phyloP scores from a whole-genome alignment of 2,888 invertebrate genomes.

The Diplazon laetatorius region DNA sequence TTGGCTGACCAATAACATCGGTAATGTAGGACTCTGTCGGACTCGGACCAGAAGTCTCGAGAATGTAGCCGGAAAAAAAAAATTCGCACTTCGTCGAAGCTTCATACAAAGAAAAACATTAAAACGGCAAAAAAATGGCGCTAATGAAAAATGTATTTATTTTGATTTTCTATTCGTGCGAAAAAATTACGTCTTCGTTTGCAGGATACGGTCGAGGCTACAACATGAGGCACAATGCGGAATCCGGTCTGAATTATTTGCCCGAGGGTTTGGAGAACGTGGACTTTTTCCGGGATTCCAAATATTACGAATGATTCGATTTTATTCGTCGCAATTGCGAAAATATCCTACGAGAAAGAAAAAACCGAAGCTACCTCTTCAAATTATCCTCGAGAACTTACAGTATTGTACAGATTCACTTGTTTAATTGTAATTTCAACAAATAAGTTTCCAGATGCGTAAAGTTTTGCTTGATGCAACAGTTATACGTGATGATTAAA shows the following conservation, averaged over 20 bases:
- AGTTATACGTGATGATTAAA: background rate
- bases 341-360: slow-evolving; percentile 32
- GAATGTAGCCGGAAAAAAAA: too few relatives aligned
- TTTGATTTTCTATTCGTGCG: background rate
- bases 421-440: slow-evolving; percentile 1
- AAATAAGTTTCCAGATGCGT: background rate
- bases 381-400: background rate
- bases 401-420: background rate
- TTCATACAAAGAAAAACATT: too few relatives aligned
- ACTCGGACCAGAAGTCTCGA: too few relatives aligned
- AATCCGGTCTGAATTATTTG: slow-evolving; percentile 86
- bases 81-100: too few relatives aligned
- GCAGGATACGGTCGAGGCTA: slow-evolving; percentile 87
- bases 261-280: slow-evolving; percentile 87
- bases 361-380: slow-evolving; percentile 40
- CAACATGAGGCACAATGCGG: slow-evolving; percentile 84
- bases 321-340: slow-evolving; percentile 35
- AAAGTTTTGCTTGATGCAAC: background rate
- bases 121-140: background rate
- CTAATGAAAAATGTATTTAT: background rate
- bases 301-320: background rate
- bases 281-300: slow-evolving; percentile 84
- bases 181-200: slow-evolving; percentile 62
- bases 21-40: too few relatives aligned
- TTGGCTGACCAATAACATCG: too few relatives aligned